phyloP scores from a whole-genome alignment of 2,888 invertebrate species.

The Hermaeophaga mercurialis region DNA sequence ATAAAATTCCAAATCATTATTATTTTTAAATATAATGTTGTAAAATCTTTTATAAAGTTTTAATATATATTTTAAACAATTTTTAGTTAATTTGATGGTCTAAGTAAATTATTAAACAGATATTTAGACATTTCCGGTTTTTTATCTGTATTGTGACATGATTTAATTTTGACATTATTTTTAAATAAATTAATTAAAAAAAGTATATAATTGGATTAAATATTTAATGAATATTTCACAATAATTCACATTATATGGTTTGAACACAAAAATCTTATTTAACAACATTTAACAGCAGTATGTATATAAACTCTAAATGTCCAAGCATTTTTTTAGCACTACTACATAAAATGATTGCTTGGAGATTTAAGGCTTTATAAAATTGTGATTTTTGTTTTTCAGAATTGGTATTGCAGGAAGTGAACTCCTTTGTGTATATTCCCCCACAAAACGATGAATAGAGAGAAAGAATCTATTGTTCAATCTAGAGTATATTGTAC shows the following conservation, averaged over 20 bases:
- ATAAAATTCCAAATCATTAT: too few species aligned
- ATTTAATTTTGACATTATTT: too few species aligned
- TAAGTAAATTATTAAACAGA: too few species aligned
- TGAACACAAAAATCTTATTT: background rate
- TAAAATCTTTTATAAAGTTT: too few species aligned
- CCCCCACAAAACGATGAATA: slow-evolving; percentile 61
- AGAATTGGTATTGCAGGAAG: slow-evolving; percentile 84
- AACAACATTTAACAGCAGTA: background rate
- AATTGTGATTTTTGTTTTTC: slow-evolving; percentile 49
- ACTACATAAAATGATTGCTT: background rate
- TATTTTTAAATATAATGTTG: too few species aligned
- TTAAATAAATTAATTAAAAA: too few species aligned
- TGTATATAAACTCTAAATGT: background rate
- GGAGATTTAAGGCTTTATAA: background rate
- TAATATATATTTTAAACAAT: too few species aligned
- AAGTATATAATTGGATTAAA: too few species aligned
- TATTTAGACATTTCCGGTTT: too few species aligned
- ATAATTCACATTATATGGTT: background rate
- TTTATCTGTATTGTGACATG: too few species aligned
- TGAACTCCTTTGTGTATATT: slow-evolving; percentile 70
- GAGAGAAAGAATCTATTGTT: slow-evolving; percentile 27
- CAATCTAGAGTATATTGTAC: slow-evolving; percentile 36
- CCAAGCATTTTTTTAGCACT: background rate
- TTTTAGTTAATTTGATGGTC: too few species aligned
- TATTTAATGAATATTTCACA: background rate